These are phyloP conservation scores for Acomys russatus DNA, from an alignment of 2,797 vertebrate species.

Conservation along the genomic window DNA sequence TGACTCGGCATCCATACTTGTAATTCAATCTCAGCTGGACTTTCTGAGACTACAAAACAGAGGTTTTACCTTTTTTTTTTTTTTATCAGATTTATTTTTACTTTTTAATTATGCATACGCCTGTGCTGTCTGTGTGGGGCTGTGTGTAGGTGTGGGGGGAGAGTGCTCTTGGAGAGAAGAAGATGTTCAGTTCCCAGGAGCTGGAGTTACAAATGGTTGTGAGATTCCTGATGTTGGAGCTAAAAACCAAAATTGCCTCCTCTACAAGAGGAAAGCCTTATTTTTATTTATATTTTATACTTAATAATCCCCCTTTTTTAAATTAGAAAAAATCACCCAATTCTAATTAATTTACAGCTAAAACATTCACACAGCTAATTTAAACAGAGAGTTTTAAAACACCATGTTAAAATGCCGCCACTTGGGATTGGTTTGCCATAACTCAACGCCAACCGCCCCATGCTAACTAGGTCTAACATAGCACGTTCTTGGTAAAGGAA, in stretches of 20 bases:
- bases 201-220: background rate
- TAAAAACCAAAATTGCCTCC: background rate
- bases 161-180: background rate
- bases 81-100: background rate
- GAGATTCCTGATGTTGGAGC: background rate
- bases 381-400: background rate
- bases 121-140: background rate
- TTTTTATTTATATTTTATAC: background rate
- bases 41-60: background rate
- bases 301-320: background rate
- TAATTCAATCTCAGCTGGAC: background rate
- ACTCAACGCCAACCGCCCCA: background rate
- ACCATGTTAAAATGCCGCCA: background rate
- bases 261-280: background rate
- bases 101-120: background rate
- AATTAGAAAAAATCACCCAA: background rate
- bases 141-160: background rate
- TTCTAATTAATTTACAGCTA: background rate
- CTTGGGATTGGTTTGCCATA: background rate
- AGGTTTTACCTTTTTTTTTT: background rate
- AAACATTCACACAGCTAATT: background rate
- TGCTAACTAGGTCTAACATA: background rate
- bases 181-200: background rate
- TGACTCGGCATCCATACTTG: background rate
- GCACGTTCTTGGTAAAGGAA: constrained; percentile 12